A percentile compares a stretch with the other conserved stretches of the same genome.
phyloP scores from a whole-genome alignment of 2,113 vertebrate species.

The Psephotus haematonotus region DNA sequence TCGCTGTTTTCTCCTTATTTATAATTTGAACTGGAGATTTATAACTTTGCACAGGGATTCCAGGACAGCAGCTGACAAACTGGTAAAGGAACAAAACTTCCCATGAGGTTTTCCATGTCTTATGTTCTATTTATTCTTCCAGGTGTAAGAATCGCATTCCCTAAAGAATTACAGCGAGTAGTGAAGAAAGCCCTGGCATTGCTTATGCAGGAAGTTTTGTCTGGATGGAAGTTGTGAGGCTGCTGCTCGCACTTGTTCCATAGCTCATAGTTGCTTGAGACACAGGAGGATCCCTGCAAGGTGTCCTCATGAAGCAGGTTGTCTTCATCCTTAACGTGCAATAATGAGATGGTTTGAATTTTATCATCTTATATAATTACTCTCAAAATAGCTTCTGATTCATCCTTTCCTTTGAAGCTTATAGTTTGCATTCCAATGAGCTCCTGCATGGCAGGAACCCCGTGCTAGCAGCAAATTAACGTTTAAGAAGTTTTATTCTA shows the following conservation, averaged over 20 bases:
- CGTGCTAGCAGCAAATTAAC: slow-evolving; percentile 59
- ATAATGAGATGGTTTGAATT: slow-evolving; percentile 45
- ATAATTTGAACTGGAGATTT: background rate
- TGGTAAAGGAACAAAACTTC: background rate
- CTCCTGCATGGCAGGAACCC: slow-evolving; percentile 31
- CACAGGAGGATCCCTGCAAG: background rate
- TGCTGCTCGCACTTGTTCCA: background rate
- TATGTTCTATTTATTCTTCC: background rate
- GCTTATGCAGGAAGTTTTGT: background rate
- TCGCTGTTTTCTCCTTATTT: background rate
- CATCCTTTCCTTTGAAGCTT: slow-evolving; percentile 70
- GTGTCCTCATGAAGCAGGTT: background rate
- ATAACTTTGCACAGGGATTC: background rate
- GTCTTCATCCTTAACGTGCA: background rate
- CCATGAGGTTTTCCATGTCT: background rate
- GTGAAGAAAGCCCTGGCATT: background rate
- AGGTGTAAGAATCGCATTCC: background rate
- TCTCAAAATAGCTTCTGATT: slow-evolving; percentile 65
- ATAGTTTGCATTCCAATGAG: slow-evolving; percentile 55
- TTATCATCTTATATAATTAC: slow-evolving; percentile 70
- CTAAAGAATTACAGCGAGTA: background rate
- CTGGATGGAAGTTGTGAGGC: background rate
- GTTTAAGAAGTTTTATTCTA: slow-evolving; percentile 30
- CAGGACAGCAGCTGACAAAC: background rate
- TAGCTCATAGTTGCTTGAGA: background rate